These are phyloP conservation scores for Onthophagus taurus DNA, from an alignment of 1,140 invertebrate genomes.

Conservation along the genomic window DNA sequence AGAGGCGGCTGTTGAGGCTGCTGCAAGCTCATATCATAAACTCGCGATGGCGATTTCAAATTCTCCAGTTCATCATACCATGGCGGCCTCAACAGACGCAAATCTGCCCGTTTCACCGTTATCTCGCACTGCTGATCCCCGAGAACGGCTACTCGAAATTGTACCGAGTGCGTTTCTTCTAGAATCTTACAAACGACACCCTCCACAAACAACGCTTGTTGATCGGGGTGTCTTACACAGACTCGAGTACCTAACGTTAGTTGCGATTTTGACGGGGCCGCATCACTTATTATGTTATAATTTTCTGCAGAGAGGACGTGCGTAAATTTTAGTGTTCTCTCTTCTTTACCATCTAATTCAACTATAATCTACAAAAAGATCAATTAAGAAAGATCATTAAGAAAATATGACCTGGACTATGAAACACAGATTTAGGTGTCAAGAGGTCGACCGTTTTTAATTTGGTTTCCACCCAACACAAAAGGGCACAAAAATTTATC, in stretches of 20 bases:
- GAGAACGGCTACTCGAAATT: constrained; percentile 68
- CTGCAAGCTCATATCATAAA: constrained; percentile 10
- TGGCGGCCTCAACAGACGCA: constrained; percentile 82
- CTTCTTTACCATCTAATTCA: constrained; percentile 59
- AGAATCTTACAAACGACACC: constrained; percentile 68
- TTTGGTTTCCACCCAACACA: no score
- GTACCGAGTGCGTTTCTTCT: constrained; percentile 53
- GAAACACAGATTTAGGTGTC: no score
- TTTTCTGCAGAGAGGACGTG: constrained; percentile 68
- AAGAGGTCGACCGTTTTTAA: no score
- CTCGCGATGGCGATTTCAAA: constrained; percentile 33
- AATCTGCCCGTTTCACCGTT: constrained; percentile 69
- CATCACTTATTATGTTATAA: constrained; percentile 86
- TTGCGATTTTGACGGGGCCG: constrained; percentile 76
- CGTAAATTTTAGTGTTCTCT: constrained; percentile 49
- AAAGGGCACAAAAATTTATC: no score
- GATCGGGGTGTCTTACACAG: constrained; percentile 43
- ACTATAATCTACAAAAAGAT: constrained; percentile 52
- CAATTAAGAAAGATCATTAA: no score
- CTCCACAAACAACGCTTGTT: constrained; percentile 66
- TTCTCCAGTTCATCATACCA: constrained; percentile 93
- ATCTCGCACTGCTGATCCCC: constrained; percentile 39
- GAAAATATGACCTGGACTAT: no score
- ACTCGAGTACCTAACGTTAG: constrained; percentile 42
- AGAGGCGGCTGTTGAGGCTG: no score